Conservation (phyloP, 1,140 invertebrate genomes). For the Leptinotarsa texana region DNA sequence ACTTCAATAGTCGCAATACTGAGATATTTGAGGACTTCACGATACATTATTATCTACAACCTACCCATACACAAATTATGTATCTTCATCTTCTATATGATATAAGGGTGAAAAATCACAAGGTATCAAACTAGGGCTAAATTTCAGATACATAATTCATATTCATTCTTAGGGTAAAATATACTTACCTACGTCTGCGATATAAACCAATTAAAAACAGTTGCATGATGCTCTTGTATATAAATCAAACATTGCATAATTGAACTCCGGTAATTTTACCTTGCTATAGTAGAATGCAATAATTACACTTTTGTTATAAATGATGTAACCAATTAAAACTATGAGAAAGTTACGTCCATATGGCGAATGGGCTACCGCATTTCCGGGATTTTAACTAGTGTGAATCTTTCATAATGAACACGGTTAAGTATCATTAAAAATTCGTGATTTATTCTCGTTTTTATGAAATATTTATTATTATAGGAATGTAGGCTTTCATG, state of each 20-base stretch:
- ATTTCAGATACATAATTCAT: too few species aligned
- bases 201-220: neutral
- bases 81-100: too few species aligned
- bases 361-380: conserved; percentile 3
- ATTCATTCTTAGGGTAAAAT: too few species aligned
- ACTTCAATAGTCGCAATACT: too few species aligned
- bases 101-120: too few species aligned
- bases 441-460: neutral
- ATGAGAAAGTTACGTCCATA: conserved; percentile 24
- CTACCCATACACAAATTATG: too few species aligned
- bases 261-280: neutral
- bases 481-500: too few species aligned
- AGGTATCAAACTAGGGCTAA: too few species aligned
- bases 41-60: too few species aligned
- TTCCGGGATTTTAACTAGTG: neutral
- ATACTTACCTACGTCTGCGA: too few species aligned
- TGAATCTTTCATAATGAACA: neutral
- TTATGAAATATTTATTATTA: neutral
- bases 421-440: neutral
- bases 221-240: neutral
- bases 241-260: conserved; percentile 9
- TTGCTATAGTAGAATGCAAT: neutral
- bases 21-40: too few species aligned
- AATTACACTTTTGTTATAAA: conserved; percentile 8
- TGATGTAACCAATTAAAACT: conserved; percentile 19